phyloP scores from a whole-genome alignment of 2,113 vertebrate genomes.

The Melanerpes formicivorus region DNA sequence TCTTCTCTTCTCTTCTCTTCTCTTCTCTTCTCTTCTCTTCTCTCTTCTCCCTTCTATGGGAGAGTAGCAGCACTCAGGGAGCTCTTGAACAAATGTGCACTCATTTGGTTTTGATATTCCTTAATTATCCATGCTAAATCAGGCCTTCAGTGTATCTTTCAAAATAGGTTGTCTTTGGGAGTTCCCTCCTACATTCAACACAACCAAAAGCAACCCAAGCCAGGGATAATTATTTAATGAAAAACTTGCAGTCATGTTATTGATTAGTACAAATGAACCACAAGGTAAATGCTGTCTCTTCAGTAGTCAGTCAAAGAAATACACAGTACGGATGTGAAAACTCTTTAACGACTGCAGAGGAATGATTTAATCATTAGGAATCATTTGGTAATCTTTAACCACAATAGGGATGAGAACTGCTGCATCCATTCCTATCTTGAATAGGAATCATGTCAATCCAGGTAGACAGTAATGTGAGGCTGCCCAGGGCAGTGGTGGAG shows the following conservation, averaged over 20 bases:
- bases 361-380: neutral
- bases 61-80: neutral
- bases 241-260: neutral
- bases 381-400: slow-evolving; percentile 6
- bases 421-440: neutral
- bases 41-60: too few relatives aligned
- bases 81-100: neutral
- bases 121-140: neutral
- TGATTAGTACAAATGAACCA: neutral
- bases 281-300: neutral
- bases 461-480: neutral
- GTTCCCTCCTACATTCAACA: neutral
- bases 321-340: neutral
- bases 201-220: neutral
- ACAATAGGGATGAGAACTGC: neutral
- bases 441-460: neutral
- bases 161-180: neutral
- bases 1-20: too few relatives aligned
- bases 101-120: neutral
- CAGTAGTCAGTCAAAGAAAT: slow-evolving; percentile 13
- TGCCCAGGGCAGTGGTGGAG: too few relatives aligned
- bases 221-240: neutral
- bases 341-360: neutral
- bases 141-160: neutral
- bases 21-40: too few relatives aligned